Evolutionary conservation across 2,113 vertebrate species (phyloP).

Genomic region (Boulengeromyrus knoepffleri): DNA sequence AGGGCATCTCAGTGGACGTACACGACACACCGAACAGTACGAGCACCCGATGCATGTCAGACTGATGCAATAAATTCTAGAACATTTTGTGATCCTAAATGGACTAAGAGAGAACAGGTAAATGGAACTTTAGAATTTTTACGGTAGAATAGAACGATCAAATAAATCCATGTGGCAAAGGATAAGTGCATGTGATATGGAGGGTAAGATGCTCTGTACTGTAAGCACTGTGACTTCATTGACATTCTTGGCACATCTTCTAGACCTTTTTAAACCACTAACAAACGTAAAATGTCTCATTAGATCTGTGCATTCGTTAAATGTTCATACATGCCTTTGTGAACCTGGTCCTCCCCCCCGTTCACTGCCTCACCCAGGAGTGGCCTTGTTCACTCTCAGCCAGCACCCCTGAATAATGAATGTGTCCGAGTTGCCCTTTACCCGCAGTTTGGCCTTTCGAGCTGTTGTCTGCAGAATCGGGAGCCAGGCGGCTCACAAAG

Average conservation of each 20-base stretch:
- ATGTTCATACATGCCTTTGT: neutral
- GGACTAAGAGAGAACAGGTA: neutral
- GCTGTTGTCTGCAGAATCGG: neutral
- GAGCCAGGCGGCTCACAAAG: neutral
- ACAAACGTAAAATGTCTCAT: constrained; percentile 1
- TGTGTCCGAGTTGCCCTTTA: neutral
- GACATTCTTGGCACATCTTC: neutral
- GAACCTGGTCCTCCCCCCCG: neutral
- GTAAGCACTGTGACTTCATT: neutral
- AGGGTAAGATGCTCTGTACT: neutral
- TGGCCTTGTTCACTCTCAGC: neutral
- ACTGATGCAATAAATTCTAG: neutral
- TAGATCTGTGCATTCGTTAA: constrained; percentile 6
- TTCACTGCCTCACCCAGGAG: neutral
- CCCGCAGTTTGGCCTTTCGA: neutral
- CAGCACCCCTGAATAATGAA: neutral
- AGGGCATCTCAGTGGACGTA: neutral
- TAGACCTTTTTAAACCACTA: neutral
- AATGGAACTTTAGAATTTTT: neutral
- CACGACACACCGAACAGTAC: neutral
- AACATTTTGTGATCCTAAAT: neutral
- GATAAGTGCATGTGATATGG: neutral
- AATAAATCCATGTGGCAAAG: neutral
- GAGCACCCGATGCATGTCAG: neutral
- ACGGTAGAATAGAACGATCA: neutral